These are phyloP conservation scores for Teinopalpus imperialis DNA, from an alignment of 2,888 invertebrate species.

Conservation along the genomic window DNA sequence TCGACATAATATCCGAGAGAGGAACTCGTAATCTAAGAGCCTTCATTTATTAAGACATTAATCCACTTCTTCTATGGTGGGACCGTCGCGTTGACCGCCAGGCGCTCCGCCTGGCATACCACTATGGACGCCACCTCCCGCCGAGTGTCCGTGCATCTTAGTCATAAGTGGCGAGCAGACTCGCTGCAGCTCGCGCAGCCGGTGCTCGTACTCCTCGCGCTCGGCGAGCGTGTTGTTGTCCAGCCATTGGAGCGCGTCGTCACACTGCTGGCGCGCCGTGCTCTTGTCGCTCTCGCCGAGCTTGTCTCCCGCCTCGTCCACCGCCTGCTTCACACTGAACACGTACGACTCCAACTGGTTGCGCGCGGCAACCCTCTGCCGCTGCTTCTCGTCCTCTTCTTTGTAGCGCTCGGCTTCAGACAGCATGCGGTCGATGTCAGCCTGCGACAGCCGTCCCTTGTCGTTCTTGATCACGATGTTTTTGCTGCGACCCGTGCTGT, in stretches of 20 bases:
- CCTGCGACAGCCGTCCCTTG: constrained; percentile 88
- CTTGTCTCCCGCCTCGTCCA: constrained; percentile 79
- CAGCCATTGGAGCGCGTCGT: constrained; percentile 86
- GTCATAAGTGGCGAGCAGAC: constrained; percentile 81
- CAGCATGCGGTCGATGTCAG: constrained; percentile 91
- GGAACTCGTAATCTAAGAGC: not conserved
- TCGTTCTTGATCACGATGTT: constrained; percentile 89
- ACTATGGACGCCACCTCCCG: constrained; percentile 4
- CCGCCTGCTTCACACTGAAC: constrained; percentile 77
- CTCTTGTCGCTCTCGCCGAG: constrained; percentile 84
- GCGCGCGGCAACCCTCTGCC: constrained; percentile 85
- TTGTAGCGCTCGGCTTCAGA: constrained; percentile 58
- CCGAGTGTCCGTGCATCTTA: constrained; percentile 45
- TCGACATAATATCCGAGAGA: no score
- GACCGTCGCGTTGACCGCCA: constrained; percentile 9
- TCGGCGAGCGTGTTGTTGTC: constrained; percentile 85
- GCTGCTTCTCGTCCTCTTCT: constrained; percentile 75
- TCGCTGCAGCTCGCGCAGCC: constrained; percentile 80
- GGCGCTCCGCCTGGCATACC: constrained; percentile 2
- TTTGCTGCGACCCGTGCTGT: constrained; percentile 81
- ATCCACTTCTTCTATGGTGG: constrained; percentile 22
- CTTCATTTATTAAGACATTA: not conserved
- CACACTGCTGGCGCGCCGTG: constrained; percentile 71
- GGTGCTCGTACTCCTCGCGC: constrained; percentile 83
- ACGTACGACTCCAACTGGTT: constrained; percentile 88